phyloP scores from a whole-genome alignment of 1,140 invertebrate species.

The Procambarus clarkii region DNA sequence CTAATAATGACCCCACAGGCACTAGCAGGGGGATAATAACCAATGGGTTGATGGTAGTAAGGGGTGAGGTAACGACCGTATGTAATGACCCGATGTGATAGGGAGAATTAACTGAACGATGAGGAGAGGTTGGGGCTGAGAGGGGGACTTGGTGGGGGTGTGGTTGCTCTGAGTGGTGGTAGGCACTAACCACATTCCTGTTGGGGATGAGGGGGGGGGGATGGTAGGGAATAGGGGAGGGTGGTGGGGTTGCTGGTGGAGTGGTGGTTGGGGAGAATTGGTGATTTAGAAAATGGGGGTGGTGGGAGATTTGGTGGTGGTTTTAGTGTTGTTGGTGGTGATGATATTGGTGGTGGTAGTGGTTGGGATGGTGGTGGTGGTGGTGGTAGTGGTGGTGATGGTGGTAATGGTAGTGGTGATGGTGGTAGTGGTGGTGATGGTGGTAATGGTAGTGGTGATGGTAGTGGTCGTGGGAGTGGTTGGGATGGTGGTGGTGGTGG shows the following conservation, averaged over 20 bases:
- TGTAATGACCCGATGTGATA: too few relatives aligned
- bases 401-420: background rate
- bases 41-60: too few relatives aligned
- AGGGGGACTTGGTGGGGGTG: too few relatives aligned
- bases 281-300: background rate
- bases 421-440: background rate
- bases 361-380: background rate
- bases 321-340: too few relatives aligned
- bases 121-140: too few relatives aligned
- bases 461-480: background rate
- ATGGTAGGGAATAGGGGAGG: background rate
- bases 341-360: too few relatives aligned
- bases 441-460: background rate
- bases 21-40: too few relatives aligned
- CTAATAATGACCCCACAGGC: too few relatives aligned
- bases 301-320: background rate
- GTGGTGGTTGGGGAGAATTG: background rate
- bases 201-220: background rate
- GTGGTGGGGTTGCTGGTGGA: background rate
- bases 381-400: slow-evolving; percentile 11
- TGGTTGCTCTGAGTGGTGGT: background rate
- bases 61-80: too few relatives aligned
- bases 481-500: background rate
- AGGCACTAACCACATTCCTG: background rate
- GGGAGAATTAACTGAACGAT: too few relatives aligned